These are phyloP conservation scores for Gulo gulo DNA, from an alignment of 2,113 vertebrate genomes.

Conservation along the genomic window DNA sequence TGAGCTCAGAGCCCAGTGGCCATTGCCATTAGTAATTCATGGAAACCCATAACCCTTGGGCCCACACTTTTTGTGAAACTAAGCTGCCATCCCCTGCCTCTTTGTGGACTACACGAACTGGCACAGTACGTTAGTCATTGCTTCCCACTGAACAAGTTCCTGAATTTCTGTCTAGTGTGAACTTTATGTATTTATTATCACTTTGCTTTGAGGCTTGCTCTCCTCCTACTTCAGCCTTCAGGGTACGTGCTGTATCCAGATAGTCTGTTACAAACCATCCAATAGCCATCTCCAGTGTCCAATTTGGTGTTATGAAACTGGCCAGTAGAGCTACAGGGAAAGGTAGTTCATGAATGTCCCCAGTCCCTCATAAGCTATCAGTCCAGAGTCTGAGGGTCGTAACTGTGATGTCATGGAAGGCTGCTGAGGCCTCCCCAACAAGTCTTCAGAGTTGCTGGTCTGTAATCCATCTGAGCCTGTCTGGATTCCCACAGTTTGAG, in stretches of 20 bases:
- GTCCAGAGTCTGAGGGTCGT: neutral
- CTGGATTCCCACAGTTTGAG: neutral
- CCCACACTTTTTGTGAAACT: neutral
- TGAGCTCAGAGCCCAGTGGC: neutral
- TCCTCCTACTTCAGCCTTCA: neutral
- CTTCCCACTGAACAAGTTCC: neutral
- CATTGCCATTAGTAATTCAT: neutral
- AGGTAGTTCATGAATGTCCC: too few species aligned
- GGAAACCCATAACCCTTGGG: neutral
- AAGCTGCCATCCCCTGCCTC: neutral
- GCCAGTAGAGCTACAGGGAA: neutral
- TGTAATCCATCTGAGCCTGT: neutral
- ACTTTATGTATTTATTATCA: neutral
- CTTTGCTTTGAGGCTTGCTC: neutral
- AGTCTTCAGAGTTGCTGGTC: neutral
- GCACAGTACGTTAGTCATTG: neutral
- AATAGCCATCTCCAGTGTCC: neutral
- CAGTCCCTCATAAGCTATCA: neutral
- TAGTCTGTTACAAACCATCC: neutral
- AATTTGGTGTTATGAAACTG: neutral
- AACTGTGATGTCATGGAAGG: neutral
- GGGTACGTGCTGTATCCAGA: neutral
- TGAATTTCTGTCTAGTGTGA: constrained; percentile 14
- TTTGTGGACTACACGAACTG: neutral
- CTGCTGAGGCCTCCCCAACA: neutral